A percentile compares a stretch with the other conserved stretches of the same genome.
Evolutionary conservation across 2,888 invertebrate species (phyloP).

Genomic region (Andrena chrysosceles): DNA sequence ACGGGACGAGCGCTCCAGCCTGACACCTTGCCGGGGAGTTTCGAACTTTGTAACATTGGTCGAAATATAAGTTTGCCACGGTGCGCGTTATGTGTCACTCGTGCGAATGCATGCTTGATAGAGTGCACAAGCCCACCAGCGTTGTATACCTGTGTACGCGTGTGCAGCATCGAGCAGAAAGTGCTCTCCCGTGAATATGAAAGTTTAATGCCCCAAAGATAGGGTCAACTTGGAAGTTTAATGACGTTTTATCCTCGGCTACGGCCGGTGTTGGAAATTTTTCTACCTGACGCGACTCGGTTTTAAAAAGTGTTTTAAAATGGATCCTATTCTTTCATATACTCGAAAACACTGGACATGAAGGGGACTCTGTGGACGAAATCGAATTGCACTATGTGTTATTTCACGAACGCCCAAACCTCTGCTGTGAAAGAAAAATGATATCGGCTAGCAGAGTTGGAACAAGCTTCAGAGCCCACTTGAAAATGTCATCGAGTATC

Average conservation of each 20-base stretch:
- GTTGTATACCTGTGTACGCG: background rate
- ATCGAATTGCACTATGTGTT: conserved; percentile 3
- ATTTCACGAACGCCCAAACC: background rate
- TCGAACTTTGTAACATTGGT: conserved; percentile 37
- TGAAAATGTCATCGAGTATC: conserved; percentile 10
- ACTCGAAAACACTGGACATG: background rate
- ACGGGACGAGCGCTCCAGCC: conserved; percentile 9
- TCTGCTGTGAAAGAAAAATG: background rate
- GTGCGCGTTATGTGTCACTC: conserved; percentile 22
- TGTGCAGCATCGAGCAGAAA: conserved; percentile 31
- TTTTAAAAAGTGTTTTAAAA: background rate
- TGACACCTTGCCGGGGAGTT: conserved; percentile 14
- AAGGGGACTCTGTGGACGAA: background rate
- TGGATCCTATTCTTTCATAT: background rate
- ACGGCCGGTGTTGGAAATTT: conserved; percentile 28
- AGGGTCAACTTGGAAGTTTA: conserved; percentile 66
- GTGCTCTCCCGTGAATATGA: conserved; percentile 59
- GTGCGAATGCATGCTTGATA: conserved; percentile 29
- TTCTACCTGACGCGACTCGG: background rate
- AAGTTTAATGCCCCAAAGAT: conserved; percentile 65
- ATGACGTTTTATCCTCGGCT: conserved; percentile 55
- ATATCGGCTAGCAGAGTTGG: background rate
- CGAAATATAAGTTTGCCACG: conserved; percentile 41
- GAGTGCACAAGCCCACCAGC: background rate
- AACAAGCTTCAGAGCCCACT: background rate